Base-by-base conservation (phyloP, 2,888 invertebrate genomes). In the Serripes groenlandicus region DNA sequence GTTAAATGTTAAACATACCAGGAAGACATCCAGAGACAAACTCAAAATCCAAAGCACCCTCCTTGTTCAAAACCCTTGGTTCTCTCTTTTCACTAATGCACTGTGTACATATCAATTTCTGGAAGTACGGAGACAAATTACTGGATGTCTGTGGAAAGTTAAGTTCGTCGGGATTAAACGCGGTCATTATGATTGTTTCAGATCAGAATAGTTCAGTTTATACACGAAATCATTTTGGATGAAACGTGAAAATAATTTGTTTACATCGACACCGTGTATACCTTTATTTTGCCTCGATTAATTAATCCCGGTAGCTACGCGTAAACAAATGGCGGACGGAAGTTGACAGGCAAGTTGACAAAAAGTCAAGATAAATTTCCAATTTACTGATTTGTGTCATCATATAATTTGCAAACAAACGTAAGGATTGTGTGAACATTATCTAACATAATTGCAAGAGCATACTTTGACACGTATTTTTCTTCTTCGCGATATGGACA, bases 11-110 rank as follows among this genome's bases (percentile, higher is more conserved):
- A n/a, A 7, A 54, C 21, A 30, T 70, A 81, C 81, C 75, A 64
- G 77, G 64, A 11, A 81, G 34, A 74, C 73, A 73, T 60, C 70
- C 56, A 54, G 64, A 70, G 15, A 81, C 76, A 34, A 75, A 75
- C 23, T 58, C 64, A 64, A 82, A 82, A 52, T 82, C 71, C 9
- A 82, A n/a, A 18, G 75, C 28, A 35, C 82, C 71, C 52, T 66
- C 23, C 4, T 58, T 15, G 37, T 75, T 42, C 21, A 82, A 23
- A 23, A 78, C 78, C 26, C 49, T 18, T 4, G 28, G 18, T 56
- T 82, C 82, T 35, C 18, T 58, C 9, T 60, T 30, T 30, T 35
- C 37, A 42, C 71, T 66, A 9, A 34, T 32, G 58, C 78, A 70
- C 28, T 68, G 21, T 42, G 49, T 56, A 28, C 54, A 42, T 26